Evolutionary conservation across 2,113 vertebrate genomes (phyloP).

Genomic region (Aplodontia rufa): DNA sequence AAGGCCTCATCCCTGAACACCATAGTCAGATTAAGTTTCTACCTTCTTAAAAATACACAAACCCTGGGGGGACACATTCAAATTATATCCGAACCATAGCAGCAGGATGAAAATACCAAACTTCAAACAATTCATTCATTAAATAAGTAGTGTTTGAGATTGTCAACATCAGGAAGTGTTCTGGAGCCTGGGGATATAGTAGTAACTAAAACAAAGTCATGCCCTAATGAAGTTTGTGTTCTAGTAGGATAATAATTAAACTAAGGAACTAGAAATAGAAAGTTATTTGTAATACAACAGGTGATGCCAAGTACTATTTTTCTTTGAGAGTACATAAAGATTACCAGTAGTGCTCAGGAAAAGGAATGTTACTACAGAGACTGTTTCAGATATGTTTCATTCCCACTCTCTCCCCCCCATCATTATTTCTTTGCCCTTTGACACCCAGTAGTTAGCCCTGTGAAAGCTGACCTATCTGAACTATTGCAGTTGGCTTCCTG

Average conservation of each 20-base stretch:
- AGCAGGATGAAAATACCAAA: background rate
- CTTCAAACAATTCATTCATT: background rate
- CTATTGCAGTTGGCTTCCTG: background rate
- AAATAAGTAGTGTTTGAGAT: background rate
- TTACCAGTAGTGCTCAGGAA: background rate
- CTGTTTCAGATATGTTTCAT: background rate
- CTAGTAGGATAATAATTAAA: background rate
- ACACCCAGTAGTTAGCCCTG: background rate
- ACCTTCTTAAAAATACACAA: background rate
- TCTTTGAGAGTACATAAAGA: background rate
- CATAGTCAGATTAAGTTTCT: background rate
- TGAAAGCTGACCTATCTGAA: background rate
- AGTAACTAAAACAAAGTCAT: background rate
- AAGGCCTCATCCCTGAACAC: background rate
- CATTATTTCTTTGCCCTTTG: background rate
- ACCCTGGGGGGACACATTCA: background rate
- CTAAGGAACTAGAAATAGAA: conserved; percentile 24
- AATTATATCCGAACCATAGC: background rate
- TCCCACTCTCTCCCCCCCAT: background rate
- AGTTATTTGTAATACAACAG: background rate
- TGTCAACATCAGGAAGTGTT: background rate
- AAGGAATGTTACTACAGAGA: background rate
- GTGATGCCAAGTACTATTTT: background rate
- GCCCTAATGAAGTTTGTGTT: background rate
- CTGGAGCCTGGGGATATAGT: background rate